phyloP scores from a whole-genome alignment of 2,113 vertebrate genomes.

The Sinocyclocheilus maitianheensis region DNA sequence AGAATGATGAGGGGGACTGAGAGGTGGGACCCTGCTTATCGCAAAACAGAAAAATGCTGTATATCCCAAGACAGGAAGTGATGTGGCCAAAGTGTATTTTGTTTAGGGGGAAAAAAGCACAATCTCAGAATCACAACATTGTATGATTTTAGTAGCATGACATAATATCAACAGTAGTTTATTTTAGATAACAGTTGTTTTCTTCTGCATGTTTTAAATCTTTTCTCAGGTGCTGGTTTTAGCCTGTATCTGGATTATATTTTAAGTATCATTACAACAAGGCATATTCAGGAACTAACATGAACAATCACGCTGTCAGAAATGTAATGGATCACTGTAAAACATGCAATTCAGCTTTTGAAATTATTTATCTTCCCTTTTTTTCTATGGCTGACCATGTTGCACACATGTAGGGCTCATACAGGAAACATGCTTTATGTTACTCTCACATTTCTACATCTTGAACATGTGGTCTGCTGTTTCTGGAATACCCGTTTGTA shows the following conservation, averaged over 20 bases:
- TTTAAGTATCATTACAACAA: neutral
- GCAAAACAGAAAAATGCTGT: constrained; percentile 48
- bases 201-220: neutral
- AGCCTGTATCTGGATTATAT: neutral
- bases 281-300: neutral
- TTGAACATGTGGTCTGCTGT: constrained; percentile 19
- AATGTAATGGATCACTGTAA: constrained; percentile 10
- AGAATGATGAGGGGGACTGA: constrained; percentile 23
- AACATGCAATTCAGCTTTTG: neutral
- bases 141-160: neutral
- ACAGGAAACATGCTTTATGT: constrained; percentile 37
- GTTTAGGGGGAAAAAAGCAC: neutral
- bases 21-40: constrained; percentile 40
- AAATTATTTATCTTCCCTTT: neutral
- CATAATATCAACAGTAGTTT: constrained; percentile 15
- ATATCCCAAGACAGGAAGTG: constrained; percentile 46
- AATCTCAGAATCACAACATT: neutral
- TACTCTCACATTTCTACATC: constrained; percentile 36
- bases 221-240: neutral
- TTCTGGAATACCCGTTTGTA: constrained; percentile 18
- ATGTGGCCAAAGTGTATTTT: constrained; percentile 34
- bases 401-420: constrained; percentile 4
- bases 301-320: neutral
- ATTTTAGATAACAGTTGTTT: neutral
- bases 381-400: neutral